Base-by-base conservation (phyloP, 2,888 invertebrate genomes). In the Yponomeuta plumbellus region DNA sequence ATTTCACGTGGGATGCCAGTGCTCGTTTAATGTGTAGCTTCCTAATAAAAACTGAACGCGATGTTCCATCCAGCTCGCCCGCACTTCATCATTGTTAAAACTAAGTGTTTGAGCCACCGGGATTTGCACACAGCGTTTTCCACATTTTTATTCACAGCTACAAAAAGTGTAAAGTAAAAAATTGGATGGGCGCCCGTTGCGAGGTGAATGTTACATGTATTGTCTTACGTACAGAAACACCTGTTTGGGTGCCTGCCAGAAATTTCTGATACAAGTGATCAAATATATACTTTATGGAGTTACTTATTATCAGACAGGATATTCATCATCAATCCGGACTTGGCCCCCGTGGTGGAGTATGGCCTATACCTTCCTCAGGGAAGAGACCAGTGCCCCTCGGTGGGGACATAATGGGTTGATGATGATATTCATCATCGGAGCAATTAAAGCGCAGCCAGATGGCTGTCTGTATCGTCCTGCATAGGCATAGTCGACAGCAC, bases 21-120 rank as follows among this genome's bases (percentile, higher is more conserved):
- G 76, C 72, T 74, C 75, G 76, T 78, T 78, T 89, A 88, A 89
- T 88, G 79, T 78, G 86, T 79, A 75, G 83, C 86, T 85, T 89
- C 89, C 89, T 89, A 83, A 88, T 89, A 88, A 87, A 65, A 86
- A 79, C 66, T 67, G 66, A 68, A 65, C 39, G 11, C n/a, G 11
- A 40, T 63, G 56, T 66, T 64, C 67, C 59, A 62, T 69, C 58
- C 63, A 62, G 52, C 63, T 67, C 52, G 63, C 44, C 11, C 40
- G 21, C 44, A 4, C 63, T 22, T 17, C 34, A 34, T 61, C 61
- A 61, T 61, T 61, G 61, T 61, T 23, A 61, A 34, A 61, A 21
- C 21, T 61, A 52, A 52, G 44, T 52, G 17, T 52, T 52, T 17
- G 44, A 52, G 44, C 44, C 44, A 52, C 44, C 44, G 44, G 44